Evolutionary conservation across 1,140 invertebrate genomes (phyloP).

Genomic region (Calliphora vicina): DNA sequence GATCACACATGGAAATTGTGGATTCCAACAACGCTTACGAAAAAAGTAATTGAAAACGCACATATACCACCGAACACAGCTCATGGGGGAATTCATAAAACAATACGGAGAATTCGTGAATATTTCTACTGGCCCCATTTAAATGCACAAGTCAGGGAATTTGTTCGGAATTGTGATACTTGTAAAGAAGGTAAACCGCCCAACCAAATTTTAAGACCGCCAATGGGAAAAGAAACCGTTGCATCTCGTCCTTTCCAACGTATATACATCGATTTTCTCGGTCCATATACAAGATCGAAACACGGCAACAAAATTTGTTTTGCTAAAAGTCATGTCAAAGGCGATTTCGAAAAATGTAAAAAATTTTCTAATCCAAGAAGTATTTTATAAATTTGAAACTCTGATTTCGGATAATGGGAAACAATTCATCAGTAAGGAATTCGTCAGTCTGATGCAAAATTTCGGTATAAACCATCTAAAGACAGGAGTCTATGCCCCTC

Average conservation of each 20-base stretch:
- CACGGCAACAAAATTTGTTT: not conserved
- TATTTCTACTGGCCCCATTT: not conserved
- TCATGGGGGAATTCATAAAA: not conserved
- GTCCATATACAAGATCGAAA: not conserved
- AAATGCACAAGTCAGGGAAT: not conserved
- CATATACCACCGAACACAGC: conserved; percentile 34
- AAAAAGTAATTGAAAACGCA: too few relatives aligned
- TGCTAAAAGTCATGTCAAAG: not conserved
- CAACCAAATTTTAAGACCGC: too few relatives aligned
- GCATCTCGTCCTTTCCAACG: too few relatives aligned
- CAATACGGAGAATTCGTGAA: too few relatives aligned
- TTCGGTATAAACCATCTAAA: not conserved
- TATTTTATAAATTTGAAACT: too few relatives aligned
- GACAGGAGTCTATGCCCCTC: not conserved
- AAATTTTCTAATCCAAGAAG: not conserved
- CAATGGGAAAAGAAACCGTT: too few relatives aligned
- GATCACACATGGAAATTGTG: too few relatives aligned
- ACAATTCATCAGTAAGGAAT: conserved; percentile 29
- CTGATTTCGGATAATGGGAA: conserved; percentile 3
- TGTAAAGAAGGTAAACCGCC: not conserved
- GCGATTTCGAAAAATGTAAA: not conserved
- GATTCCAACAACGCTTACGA: too few relatives aligned
- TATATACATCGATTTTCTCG: not conserved
- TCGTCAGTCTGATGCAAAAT: not conserved
- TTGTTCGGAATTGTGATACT: not conserved